Evolutionary conservation across 2,888 invertebrate genomes (phyloP).

Genomic region (Cosmia trapezina): DNA sequence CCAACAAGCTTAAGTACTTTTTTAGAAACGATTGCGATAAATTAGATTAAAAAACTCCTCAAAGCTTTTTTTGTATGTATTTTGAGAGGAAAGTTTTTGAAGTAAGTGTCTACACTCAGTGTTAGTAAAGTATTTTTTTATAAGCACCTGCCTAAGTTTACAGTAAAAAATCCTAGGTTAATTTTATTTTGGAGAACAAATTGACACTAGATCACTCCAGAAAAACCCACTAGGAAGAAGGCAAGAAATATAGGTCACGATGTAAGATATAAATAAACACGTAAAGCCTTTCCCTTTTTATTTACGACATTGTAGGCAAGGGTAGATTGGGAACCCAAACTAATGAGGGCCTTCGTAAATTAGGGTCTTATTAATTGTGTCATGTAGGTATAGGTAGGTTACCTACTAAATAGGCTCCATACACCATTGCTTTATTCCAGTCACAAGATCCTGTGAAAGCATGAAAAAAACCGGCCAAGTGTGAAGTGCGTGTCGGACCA

Average conservation of each 20-base stretch:
- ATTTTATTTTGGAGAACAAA: not conserved
- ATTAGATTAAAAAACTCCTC: not conserved
- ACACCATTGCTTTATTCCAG: slow-evolving; percentile 10
- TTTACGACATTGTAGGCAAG: slow-evolving; percentile 47
- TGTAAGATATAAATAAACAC: slow-evolving; percentile 49
- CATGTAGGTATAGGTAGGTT: slow-evolving; percentile 25
- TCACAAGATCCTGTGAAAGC: not conserved
- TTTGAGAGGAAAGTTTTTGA: not conserved
- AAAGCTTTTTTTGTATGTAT: not conserved
- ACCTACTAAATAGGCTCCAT: not conserved
- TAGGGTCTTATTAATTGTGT: slow-evolving; percentile 33
- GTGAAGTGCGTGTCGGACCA: no score
- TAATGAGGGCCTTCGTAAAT: slow-evolving; percentile 54
- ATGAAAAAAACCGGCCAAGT: no score
- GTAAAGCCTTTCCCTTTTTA: slow-evolving; percentile 41
- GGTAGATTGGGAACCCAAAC: slow-evolving; percentile 40
- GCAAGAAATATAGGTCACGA: slow-evolving; percentile 29
- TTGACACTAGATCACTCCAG: not conserved
- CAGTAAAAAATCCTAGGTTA: not conserved
- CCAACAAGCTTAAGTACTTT: not conserved
- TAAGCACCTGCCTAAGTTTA: not conserved
- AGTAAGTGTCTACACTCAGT: not conserved
- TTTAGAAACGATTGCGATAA: not conserved
- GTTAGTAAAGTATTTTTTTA: not conserved
- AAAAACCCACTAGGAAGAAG: slow-evolving; percentile 7